Percentiles rank a stretch among this genome's conserved stretches.
phyloP scores from a whole-genome alignment of 2,797 vertebrate genomes.

The Coregonus sp. region DNA sequence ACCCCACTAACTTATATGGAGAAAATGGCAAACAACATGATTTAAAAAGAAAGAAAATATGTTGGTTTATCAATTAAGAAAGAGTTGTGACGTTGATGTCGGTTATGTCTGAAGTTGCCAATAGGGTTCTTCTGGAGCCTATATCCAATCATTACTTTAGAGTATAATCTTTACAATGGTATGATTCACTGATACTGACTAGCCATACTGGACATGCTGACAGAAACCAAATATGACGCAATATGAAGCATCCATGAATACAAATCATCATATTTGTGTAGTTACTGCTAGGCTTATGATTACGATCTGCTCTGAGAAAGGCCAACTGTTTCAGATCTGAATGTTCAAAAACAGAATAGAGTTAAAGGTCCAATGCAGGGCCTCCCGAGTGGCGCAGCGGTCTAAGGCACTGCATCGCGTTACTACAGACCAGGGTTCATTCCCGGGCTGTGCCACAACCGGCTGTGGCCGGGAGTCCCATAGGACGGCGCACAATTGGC shows the following conservation, averaged over 20 bases:
- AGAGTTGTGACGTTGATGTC: conserved; percentile 42
- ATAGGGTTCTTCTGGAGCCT: conserved; percentile 41
- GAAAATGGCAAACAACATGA: conserved; percentile 43
- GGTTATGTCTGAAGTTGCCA: conserved; percentile 20
- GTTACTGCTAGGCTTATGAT: conserved; percentile 9
- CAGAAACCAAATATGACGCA: conserved; percentile 23
- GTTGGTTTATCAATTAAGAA: conserved; percentile 45
- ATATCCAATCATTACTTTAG: conserved; percentile 36
- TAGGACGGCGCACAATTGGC: no score
- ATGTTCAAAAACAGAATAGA: conserved; percentile 30
- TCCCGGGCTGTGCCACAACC: no score
- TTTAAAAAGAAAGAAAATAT: conserved; percentile 7
- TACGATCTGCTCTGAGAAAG: not conserved
- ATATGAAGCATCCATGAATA: conserved; percentile 19
- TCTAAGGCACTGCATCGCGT: no score
- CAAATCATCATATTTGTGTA: not conserved
- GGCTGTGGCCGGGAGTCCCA: no score
- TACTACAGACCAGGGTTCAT: no score
- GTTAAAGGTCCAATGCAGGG: no score
- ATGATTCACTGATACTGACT: not conserved
- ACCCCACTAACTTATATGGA: conserved; percentile 51
- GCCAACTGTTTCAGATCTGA: not conserved
- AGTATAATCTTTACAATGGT: conserved; percentile 56
- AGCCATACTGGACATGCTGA: conserved; percentile 5
- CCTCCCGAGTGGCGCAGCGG: no score